Percentiles rank a stretch among this genome's conserved stretches.
Evolutionary conservation across 1,140 invertebrate species (phyloP).

Genomic region (Drosophila chauvacae): DNA sequence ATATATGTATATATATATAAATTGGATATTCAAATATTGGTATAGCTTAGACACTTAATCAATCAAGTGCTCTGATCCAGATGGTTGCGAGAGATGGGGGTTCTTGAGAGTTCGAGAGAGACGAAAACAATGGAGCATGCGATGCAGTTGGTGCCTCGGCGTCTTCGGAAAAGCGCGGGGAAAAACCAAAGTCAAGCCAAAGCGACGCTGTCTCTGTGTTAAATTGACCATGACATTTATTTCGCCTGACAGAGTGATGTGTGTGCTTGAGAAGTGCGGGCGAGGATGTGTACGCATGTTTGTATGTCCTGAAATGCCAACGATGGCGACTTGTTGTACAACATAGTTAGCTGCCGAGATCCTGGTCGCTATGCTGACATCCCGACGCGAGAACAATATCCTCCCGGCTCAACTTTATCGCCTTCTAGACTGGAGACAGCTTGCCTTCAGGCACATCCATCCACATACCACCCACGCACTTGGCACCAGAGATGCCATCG

Average conservation of each 20-base stretch:
- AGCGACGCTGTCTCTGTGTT: conserved; percentile 35
- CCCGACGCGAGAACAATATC: conserved; percentile 45
- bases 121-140: conserved; percentile 26
- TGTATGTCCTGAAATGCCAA: conserved; percentile 32
- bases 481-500: neutral
- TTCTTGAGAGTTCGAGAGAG: conserved; percentile 33
- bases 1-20: conserved; percentile 58
- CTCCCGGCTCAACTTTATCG: conserved; percentile 50
- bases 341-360: conserved; percentile 42
- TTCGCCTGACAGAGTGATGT: conserved; percentile 23
- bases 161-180: conserved; percentile 12
- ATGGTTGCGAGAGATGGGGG: conserved; percentile 31
- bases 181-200: conserved; percentile 19
- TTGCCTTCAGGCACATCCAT: conserved; percentile 14
- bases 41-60: conserved; percentile 62
- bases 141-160: conserved; percentile 38
- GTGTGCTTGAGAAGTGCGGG: conserved; percentile 1
- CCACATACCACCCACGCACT: conserved; percentile 10
- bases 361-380: conserved; percentile 45
- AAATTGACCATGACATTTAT: conserved; percentile 74
- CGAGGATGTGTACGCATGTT: conserved; percentile 7
- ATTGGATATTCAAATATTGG: conserved; percentile 43
- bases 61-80: conserved; percentile 39
- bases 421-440: conserved; percentile 17
- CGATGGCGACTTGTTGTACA: conserved; percentile 22